A percentile compares a stretch with the other conserved stretches of the same genome.
These are phyloP conservation scores for Octopus bimaculoides DNA, from an alignment of 1,140 invertebrate genomes.

Conservation along the genomic window DNA sequence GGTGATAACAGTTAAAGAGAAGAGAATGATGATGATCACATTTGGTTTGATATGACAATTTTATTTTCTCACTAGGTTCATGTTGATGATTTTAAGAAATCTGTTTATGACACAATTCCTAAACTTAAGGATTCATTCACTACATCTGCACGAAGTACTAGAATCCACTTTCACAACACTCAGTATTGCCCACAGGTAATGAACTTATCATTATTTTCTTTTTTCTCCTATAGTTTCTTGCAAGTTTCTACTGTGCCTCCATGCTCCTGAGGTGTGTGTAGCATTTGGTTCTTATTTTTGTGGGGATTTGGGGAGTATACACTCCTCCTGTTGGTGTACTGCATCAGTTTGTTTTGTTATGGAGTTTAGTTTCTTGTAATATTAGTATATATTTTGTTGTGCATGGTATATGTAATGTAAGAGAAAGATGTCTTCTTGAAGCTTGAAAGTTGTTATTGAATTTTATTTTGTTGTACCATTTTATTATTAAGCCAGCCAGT, in stretches of 20 bases:
- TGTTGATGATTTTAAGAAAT: slow-evolving; percentile 32
- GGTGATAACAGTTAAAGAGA: neutral
- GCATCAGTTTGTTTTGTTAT: neutral
- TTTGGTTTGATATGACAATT: neutral
- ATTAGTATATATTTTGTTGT: no score
- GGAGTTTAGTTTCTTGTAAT: neutral
- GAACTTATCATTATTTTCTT: neutral
- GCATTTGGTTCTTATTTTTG: neutral
- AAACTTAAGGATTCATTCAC: slow-evolving; percentile 36
- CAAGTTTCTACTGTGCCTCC: neutral
- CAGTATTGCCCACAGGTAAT: neutral
- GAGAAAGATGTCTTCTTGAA: no score
- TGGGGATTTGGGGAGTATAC: neutral
- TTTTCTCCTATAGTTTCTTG: neutral
- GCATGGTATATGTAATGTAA: no score
- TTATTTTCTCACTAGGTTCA: slow-evolving; percentile 36
- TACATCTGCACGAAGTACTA: slow-evolving; percentile 32
- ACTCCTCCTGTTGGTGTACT: neutral
- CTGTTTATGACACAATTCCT: slow-evolving; percentile 39
- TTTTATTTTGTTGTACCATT: no score
- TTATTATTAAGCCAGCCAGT: no score
- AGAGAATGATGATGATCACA: neutral
- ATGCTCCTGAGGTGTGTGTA: neutral
- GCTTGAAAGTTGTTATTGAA: no score
- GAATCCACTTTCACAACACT: slow-evolving; percentile 35